These are phyloP conservation scores for Coelopa pilipes DNA, from an alignment of 2,888 invertebrate species.

Conservation along the genomic window DNA sequence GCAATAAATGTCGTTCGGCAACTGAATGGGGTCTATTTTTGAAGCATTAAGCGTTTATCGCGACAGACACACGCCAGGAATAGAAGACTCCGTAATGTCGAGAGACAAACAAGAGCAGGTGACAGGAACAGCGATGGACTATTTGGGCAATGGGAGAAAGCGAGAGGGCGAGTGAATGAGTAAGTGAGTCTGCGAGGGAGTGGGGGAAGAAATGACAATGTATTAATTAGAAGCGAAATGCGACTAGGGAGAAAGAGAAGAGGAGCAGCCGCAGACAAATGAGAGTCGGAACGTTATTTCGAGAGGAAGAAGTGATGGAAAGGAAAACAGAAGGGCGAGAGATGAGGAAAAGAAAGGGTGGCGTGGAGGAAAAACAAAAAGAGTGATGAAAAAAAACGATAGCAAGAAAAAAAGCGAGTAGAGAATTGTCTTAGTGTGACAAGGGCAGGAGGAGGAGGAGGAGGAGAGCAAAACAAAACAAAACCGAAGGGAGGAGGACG, in stretches of 20 bases:
- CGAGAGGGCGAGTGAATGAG: not conserved
- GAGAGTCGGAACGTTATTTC: not conserved
- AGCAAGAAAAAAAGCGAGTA: too few relatives aligned
- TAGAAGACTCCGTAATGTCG: conserved; percentile 13
- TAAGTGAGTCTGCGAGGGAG: too few relatives aligned
- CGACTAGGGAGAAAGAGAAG: not conserved
- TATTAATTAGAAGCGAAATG: too few relatives aligned
- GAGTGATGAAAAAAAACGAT: too few relatives aligned
- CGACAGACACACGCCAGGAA: conserved; percentile 12
- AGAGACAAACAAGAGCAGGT: conserved; percentile 12
- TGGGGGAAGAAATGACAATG: not conserved
- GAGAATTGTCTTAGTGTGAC: too few relatives aligned
- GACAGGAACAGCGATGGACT: not conserved
- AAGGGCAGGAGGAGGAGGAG: too few relatives aligned
- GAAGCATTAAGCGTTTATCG: not conserved
- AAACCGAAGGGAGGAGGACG: too few relatives aligned
- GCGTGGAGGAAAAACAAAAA: too few relatives aligned
- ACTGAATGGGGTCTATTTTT: conserved; percentile 9
- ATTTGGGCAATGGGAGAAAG: not conserved
- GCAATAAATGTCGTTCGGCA: not conserved
- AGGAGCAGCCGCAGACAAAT: not conserved
- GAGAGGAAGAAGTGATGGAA: not conserved
- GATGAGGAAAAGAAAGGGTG: not conserved
- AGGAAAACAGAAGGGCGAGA: not conserved
- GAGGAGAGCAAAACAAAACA: too few relatives aligned